These are phyloP conservation scores for Mergus octosetaceus DNA, from an alignment of 2,797 vertebrate genomes.

Conservation along the genomic window DNA sequence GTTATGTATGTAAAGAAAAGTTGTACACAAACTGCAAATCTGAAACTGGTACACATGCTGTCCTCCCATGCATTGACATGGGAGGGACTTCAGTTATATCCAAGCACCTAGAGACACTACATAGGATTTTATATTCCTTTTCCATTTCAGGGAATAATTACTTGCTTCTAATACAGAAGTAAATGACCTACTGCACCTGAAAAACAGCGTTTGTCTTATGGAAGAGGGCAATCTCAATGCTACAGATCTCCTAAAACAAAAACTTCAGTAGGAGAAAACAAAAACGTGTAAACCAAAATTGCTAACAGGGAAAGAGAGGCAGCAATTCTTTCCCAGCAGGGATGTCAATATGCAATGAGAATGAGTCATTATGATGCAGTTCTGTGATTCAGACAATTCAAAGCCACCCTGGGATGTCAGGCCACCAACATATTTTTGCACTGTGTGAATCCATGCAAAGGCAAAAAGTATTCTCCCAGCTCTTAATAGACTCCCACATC, in stretches of 20 bases:
- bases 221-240: not conserved
- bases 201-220: not conserved
- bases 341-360: not conserved
- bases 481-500: not conserved
- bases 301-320: not conserved
- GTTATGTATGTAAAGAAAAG: not conserved
- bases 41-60: not conserved
- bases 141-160: not conserved
- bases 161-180: not conserved
- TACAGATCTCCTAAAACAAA: not conserved
- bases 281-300: not conserved
- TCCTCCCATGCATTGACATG: not conserved
- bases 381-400: constrained; percentile 43
- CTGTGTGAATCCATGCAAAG: not conserved
- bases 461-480: not conserved
- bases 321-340: constrained; percentile 9
- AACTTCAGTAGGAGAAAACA: not conserved
- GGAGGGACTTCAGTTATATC: not conserved
- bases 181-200: not conserved
- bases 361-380: constrained; percentile 44
- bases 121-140: not conserved
- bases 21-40: not conserved
- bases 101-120: not conserved
- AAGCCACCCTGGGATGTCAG: constrained; percentile 22
- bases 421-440: not conserved